A percentile compares a stretch with the other conserved stretches of the same genome.
phyloP scores from a whole-genome alignment of 2,113 vertebrate species.

The Cricetomys ansorgei region DNA sequence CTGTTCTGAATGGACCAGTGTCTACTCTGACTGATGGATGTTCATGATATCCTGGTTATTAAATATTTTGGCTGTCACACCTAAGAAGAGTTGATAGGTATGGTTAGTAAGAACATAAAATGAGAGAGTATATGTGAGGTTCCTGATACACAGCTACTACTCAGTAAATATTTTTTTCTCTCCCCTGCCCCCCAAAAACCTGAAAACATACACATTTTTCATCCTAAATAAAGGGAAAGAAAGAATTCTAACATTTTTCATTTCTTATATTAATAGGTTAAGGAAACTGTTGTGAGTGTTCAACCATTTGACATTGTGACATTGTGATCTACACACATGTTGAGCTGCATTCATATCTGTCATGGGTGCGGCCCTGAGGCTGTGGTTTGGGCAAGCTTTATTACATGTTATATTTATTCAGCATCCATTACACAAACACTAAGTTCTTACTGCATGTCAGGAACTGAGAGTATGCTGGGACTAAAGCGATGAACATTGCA shows the following conservation, averaged over 20 bases:
- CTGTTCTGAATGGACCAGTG: background rate
- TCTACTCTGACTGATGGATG: background rate
- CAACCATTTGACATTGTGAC: background rate
- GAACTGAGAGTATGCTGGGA: background rate
- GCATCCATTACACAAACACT: constrained; percentile 4
- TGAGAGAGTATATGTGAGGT: background rate
- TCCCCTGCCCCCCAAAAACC: background rate
- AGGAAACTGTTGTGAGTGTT: background rate
- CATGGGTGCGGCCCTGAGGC: background rate
- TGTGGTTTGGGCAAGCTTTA: background rate
- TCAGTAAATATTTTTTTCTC: constrained; percentile 26
- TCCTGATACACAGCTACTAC: background rate
- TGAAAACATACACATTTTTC: constrained; percentile 13
- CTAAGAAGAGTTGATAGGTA: constrained; percentile 28
- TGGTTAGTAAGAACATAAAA: constrained; percentile 35
- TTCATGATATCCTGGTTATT: background rate
- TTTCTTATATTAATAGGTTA: constrained; percentile 32
- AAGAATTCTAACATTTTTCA: constrained; percentile 5
- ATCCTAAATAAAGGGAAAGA: constrained; percentile 8
- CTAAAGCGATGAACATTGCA: background rate
- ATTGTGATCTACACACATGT: background rate
- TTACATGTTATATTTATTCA: constrained; percentile 56
- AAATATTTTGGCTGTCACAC: constrained; percentile 47
- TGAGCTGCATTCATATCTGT: background rate
- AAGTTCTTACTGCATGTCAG: constrained; percentile 2